Evolutionary conservation across 2,888 invertebrate genomes (phyloP).

Genomic region (Nemoura dubitans): DNA sequence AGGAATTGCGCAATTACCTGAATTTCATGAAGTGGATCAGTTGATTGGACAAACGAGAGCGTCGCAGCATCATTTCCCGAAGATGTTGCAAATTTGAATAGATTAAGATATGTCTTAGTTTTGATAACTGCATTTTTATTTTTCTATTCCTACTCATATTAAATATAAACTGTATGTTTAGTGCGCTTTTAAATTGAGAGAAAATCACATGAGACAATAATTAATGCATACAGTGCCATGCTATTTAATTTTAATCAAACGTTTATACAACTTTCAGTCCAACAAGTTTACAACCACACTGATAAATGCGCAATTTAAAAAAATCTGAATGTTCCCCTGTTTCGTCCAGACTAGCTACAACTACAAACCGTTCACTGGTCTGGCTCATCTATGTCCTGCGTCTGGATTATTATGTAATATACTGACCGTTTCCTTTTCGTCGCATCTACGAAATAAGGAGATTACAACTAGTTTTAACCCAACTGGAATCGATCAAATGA

Average conservation of each 20-base stretch:
- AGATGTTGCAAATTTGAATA: constrained; percentile 12
- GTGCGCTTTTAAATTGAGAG: too few species aligned
- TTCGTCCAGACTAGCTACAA: neutral
- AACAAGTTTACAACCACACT: neutral
- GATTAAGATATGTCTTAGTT: neutral
- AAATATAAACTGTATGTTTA: too few species aligned
- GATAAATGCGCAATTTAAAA: neutral
- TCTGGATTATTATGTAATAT: neutral
- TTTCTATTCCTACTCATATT: too few species aligned
- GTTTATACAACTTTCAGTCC: too few species aligned
- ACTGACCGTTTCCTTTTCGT: neutral
- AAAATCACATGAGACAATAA: too few species aligned
- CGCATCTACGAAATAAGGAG: neutral
- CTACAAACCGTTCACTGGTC: neutral
- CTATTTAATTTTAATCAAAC: too few species aligned
- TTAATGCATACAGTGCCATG: too few species aligned
- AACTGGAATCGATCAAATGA: neutral
- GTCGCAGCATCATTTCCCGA: neutral
- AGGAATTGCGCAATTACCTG: neutral
- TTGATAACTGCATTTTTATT: neutral
- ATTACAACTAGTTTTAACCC: constrained; percentile 4
- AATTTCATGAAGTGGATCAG: neutral
- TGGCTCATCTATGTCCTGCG: neutral
- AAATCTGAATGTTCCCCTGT: neutral
- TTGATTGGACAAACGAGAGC: neutral